Evolutionary conservation across 2,797 vertebrate species (phyloP).

Genomic region (Amblyopsis hoosieri): DNA sequence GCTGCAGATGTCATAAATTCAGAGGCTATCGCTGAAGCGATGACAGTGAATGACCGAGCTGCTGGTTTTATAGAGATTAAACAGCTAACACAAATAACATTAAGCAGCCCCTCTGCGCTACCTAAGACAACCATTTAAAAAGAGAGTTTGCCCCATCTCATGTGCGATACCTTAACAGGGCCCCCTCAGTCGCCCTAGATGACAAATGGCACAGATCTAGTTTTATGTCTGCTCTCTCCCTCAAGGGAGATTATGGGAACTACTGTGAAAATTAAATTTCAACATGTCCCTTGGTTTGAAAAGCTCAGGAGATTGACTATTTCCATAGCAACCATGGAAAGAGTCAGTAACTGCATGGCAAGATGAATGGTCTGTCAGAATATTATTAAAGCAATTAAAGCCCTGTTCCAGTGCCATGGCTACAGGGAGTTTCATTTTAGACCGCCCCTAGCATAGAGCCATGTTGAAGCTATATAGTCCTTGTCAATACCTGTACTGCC

Average conservation of each 20-base stretch:
- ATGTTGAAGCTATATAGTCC: not conserved
- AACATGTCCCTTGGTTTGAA: slow-evolving; percentile 34
- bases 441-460: not conserved
- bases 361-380: slow-evolving; percentile 43
- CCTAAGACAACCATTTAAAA: slow-evolving; percentile 7
- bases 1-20: too few relatives aligned
- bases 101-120: not conserved
- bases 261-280: slow-evolving; percentile 25
- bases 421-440: not conserved
- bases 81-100: not conserved
- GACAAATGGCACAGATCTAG: slow-evolving; percentile 34
- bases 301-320: slow-evolving; percentile 27
- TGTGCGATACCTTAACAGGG: slow-evolving; percentile 10
- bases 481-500: not conserved
- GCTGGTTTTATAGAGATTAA: too few relatives aligned
- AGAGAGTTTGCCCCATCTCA: not conserved
- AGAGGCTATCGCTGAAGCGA: not conserved
- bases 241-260: slow-evolving; percentile 39
- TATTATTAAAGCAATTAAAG: slow-evolving; percentile 51
- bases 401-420: slow-evolving; percentile 14
- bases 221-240: slow-evolving; percentile 26
- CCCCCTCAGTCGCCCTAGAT: slow-evolving; percentile 25
- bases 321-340: slow-evolving; percentile 36
- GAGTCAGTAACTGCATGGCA: slow-evolving; percentile 28
- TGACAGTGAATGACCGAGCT: not conserved